Evolutionary conservation across 2,797 vertebrate genomes (phyloP).

Genomic region (Denticeps clupeoides): DNA sequence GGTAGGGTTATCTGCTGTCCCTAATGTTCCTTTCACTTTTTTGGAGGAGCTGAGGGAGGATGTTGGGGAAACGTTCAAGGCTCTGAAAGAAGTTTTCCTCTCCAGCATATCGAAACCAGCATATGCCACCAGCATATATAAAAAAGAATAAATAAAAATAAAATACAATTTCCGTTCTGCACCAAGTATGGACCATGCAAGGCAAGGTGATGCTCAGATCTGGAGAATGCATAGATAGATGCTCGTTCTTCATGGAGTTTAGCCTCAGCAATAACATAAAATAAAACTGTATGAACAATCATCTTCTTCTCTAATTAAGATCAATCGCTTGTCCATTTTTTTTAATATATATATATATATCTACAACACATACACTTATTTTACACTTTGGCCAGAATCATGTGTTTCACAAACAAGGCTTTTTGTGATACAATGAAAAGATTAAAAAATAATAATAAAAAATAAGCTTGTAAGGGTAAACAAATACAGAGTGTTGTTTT

Average conservation of each 20-base stretch:
- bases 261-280: constrained; percentile 34
- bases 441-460: constrained; percentile 45
- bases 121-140: constrained; percentile 84
- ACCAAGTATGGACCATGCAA: constrained; percentile 64
- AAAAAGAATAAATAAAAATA: constrained; percentile 99
- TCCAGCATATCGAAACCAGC: constrained; percentile 66
- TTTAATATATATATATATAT: too few relatives aligned
- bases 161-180: constrained; percentile 73
- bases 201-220: constrained; percentile 55
- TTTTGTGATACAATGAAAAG: constrained; percentile 38
- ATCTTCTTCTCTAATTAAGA: constrained; percentile 26
- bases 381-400: constrained; percentile 77
- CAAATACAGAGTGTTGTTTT: constrained; percentile 30
- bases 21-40: too few relatives aligned
- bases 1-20: too few relatives aligned
- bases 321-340: constrained; percentile 33
- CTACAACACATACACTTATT: constrained; percentile 60
- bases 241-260: constrained; percentile 49
- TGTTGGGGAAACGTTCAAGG: not conserved
- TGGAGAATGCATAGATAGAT: constrained; percentile 89
- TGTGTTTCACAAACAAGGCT: constrained; percentile 53
- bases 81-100: constrained; percentile 31
- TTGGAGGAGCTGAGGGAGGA: too few relatives aligned
- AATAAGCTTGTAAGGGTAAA: constrained; percentile 59
- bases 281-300: constrained; percentile 37